Evolutionary conservation across 1,140 invertebrate species (phyloP), one percentile per base, ranked within the genome.

Genomic region (Zaprionus capensis): DNA sequence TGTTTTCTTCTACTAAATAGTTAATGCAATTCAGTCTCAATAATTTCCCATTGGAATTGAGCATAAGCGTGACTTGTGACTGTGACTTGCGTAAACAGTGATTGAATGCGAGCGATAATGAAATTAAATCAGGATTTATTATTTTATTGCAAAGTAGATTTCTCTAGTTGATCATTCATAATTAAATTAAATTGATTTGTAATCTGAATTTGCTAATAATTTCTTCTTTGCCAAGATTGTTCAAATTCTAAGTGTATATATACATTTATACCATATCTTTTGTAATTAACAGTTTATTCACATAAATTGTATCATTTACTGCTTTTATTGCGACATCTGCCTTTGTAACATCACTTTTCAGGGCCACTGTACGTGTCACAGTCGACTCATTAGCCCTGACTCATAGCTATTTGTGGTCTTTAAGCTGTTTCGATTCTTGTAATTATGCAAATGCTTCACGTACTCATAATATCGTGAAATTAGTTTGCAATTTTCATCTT

Each of bases 21-120:
- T 58, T 72, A 66, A 70, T 64, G 67, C 61, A 76, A 59, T 59
- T 66, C 17, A 22, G 24, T 36, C 14, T 24, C 22, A 24, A 38
- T 57, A 46, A 67, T 57, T 57, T 67, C 20, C 24, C 20, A n/a
- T 44, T 51, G 26, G 26, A 44, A 6, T 24, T 28, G n/a, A 15
- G 11, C 22, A 12, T 63, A 44, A 63, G 6, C 17, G 41, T 22
- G 44, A 63, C 41, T 63, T 56, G 36, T 66, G 14, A 24, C 22
- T 66, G 46, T 65, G 9, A 36, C 20, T 31, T 24, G 22, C 24
- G 22, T 22, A 51, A 51, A 22, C 46, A 51, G 46, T 51, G 46
- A 44, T 44, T 44, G 36, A 38, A 44, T 44, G 15, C 2, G 17
- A 17, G 20, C 11, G 11, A 22, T 4, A 24, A 24, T 51, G 4